These are phyloP conservation scores for Pollenia labialis DNA, from an alignment of 2,888 invertebrate species.

Conservation along the genomic window DNA sequence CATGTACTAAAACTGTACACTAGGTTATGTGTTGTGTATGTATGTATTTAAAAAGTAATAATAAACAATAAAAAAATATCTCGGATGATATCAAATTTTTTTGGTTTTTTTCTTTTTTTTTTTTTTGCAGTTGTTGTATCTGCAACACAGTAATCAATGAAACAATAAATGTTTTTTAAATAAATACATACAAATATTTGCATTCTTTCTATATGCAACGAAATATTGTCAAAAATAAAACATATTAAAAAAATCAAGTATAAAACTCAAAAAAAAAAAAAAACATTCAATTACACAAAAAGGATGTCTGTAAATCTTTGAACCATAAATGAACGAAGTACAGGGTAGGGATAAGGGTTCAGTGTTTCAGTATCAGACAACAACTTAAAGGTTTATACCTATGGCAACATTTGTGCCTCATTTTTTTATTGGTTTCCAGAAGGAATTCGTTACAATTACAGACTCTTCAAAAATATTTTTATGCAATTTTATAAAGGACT, in stretches of 20 bases:
- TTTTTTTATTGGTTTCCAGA: background rate
- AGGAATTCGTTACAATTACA: too few species aligned
- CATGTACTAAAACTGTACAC: background rate
- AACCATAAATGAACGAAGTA: slow-evolving; percentile 10
- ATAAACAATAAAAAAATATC: slow-evolving; percentile 15
- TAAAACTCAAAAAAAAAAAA: background rate
- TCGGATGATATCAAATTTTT: background rate
- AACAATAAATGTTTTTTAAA: slow-evolving; percentile 45
- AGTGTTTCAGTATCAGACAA: background rate
- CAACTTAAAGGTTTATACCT: slow-evolving; percentile 27
- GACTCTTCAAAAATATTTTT: background rate
- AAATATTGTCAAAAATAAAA: slow-evolving; percentile 19
- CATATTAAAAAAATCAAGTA: slow-evolving; percentile 9
- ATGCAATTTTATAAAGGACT: background rate
- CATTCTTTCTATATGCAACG: background rate
- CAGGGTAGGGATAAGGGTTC: background rate
- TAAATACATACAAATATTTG: slow-evolving; percentile 7
- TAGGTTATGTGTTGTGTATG: background rate
- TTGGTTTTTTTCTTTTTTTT: background rate
- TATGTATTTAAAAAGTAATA: slow-evolving; percentile 23
- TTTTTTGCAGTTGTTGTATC: background rate
- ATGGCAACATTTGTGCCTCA: background rate
- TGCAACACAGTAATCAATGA: slow-evolving; percentile 29
- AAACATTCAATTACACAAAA: slow-evolving; percentile 19
- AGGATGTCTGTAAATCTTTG: slow-evolving; percentile 17